Conservation (phyloP, 2,797 vertebrate genomes). For the Spinus olivaceus region DNA sequence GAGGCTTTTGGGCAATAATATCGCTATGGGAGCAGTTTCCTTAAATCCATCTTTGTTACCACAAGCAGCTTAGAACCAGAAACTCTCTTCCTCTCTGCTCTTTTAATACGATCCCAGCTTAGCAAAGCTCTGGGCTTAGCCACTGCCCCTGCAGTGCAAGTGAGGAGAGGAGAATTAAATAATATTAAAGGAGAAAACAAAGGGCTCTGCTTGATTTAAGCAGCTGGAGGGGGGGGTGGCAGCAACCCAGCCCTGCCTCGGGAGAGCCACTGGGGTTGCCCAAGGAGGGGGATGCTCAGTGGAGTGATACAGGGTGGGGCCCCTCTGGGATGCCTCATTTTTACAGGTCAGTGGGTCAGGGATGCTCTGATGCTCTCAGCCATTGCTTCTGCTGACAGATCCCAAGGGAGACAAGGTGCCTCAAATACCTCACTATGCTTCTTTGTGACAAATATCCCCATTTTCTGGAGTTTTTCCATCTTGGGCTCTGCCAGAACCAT, state of each 20-base stretch:
- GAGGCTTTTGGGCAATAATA: conserved; percentile 10
- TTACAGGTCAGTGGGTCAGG: conserved; percentile 50
- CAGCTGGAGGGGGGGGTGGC: not conserved
- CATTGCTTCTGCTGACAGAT: not conserved
- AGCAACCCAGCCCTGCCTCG: not conserved
- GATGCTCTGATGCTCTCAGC: not conserved
- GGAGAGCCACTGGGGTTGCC: not conserved
- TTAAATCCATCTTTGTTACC: conserved; percentile 63
- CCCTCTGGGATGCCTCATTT: not conserved
- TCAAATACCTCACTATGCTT: not conserved
- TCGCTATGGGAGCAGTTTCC: conserved; percentile 29
- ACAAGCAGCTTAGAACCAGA: conserved; percentile 58
- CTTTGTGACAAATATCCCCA: not conserved
- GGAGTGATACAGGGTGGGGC: not conserved
- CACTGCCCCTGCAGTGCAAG: conserved; percentile 57
- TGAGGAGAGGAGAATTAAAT: conserved; percentile 54
- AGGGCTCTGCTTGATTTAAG: not conserved
- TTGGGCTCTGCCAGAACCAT: not conserved
- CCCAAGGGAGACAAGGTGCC: not conserved
- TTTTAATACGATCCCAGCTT: conserved; percentile 50
- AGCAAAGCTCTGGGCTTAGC: conserved; percentile 42
- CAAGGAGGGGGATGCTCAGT: not conserved
- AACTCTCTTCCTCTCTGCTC: conserved; percentile 58
- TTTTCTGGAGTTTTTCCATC: not conserved
- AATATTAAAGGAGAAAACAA: conserved; percentile 43